Percentiles rank a stretch among this genome's conserved stretches.
Evolutionary conservation across 2,888 invertebrate genomes (phyloP).

Genomic region (Drosophila meridionalis): DNA sequence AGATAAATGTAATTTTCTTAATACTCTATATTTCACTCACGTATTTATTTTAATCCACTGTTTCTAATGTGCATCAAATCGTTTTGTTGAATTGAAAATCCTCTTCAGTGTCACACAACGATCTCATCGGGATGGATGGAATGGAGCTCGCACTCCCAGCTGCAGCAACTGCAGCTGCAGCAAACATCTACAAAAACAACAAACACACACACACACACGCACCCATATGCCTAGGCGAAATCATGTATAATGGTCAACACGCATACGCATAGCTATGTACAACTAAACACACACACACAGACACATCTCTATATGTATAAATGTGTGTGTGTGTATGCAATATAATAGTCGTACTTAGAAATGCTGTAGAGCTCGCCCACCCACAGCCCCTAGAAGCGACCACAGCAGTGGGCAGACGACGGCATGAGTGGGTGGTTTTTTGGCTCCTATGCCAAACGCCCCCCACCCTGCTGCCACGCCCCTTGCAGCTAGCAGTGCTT

Average conservation of each 20-base stretch:
- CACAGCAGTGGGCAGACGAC: conserved; percentile 12
- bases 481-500: conserved; percentile 31
- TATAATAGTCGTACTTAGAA: conserved; percentile 61
- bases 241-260: conserved; percentile 74
- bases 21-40: conserved; percentile 28
- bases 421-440: background rate
- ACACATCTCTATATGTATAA: conserved; percentile 21
- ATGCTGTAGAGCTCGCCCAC: conserved; percentile 49
- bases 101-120: conserved; percentile 65
- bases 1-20: conserved; percentile 20
- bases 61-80: conserved; percentile 67
- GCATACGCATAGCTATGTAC: conserved; percentile 51
- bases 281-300: conserved; percentile 35
- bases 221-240: conserved; percentile 57
- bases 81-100: conserved; percentile 81
- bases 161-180: conserved; percentile 33
- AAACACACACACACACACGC: conserved; percentile 24
- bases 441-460: conserved; percentile 14
- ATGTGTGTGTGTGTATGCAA: conserved; percentile 32
- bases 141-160: conserved; percentile 19
- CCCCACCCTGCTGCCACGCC: background rate
- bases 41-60: conserved; percentile 54
- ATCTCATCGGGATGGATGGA: conserved; percentile 46
- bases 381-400: conserved; percentile 46
- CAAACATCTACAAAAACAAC: conserved; percentile 60